A percentile compares a stretch with the other conserved stretches of the same genome.
phyloP scores from a whole-genome alignment of 2,888 invertebrate species.

The Lapara coniferarum region DNA sequence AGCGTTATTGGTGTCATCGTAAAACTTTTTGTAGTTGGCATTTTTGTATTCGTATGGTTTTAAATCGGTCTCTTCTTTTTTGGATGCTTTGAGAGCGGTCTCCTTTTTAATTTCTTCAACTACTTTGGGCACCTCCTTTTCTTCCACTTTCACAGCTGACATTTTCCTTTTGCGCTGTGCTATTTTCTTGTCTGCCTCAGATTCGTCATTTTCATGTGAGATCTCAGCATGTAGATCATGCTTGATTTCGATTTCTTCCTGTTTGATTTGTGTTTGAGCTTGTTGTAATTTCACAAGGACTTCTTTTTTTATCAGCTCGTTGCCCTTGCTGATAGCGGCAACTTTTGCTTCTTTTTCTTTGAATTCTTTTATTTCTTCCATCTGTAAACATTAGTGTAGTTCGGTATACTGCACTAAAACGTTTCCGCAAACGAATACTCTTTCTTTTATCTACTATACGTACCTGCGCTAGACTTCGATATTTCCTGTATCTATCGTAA shows the following conservation, averaged over 20 bases:
- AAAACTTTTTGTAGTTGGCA: slow-evolving; percentile 64
- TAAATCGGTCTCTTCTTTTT: slow-evolving; percentile 39
- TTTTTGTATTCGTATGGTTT: slow-evolving; percentile 59
- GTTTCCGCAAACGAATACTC: slow-evolving; percentile 24
- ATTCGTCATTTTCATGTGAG: slow-evolving; percentile 30
- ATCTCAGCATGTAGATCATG: slow-evolving; percentile 23
- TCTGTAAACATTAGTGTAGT: slow-evolving; percentile 44
- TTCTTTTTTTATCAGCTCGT: slow-evolving; percentile 62
- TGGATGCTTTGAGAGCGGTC: slow-evolving; percentile 35
- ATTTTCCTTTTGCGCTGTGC: slow-evolving; percentile 56
- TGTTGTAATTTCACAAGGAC: slow-evolving; percentile 59
- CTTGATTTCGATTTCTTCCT: slow-evolving; percentile 38
- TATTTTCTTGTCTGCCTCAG: slow-evolving; percentile 37
- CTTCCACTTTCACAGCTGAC: slow-evolving; percentile 42
- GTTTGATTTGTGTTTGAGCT: slow-evolving; percentile 48
- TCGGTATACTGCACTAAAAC: slow-evolving; percentile 1
- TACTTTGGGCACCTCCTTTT: slow-evolving; percentile 37
- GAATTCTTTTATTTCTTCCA: slow-evolving; percentile 62
- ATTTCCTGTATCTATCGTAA: slow-evolving; percentile 67
- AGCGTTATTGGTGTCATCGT: slow-evolving; percentile 53
- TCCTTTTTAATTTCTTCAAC: slow-evolving; percentile 39
- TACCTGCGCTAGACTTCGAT: slow-evolving; percentile 66
- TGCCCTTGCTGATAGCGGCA: slow-evolving; percentile 58
- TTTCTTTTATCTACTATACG: slow-evolving; percentile 29
- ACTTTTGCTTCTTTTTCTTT: slow-evolving; percentile 68